Evolutionary conservation across 2,888 invertebrate species (phyloP), one percentile per base, ranked within the genome.

Genomic region (Drosophila lutescens): DNA sequence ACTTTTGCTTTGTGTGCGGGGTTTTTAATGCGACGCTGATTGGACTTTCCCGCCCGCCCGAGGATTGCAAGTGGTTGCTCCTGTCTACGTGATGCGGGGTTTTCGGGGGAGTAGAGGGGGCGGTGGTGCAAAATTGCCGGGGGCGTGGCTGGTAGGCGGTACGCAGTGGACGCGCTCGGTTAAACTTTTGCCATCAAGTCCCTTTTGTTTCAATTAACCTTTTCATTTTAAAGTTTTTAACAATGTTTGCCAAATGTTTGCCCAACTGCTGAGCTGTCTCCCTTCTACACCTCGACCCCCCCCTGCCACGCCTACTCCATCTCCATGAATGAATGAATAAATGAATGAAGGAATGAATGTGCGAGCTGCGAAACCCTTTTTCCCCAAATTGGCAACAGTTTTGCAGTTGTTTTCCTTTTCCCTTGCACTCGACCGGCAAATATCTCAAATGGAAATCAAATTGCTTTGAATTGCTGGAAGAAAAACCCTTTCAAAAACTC

Each of bases 131-230:
- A 32, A 47, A 32, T 15, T 40, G 43, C 10, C 43, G 53, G 2
- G 54, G 71, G 65, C 63, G 76, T 55, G 63, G 46, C 50, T 57
- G 67, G 62, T 76, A 41, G 71, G 67, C 74, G 74, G 51, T 79
- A 79, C 78, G 76, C 81, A 80, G 72, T 79, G 78, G 75, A 69
- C 75, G 78, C 85, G 88, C 87, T 78, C 87, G 76, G 86, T 82
- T 76, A 83, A 80, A 84, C 80, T 85, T 74, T 86, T 79, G 81
- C 77, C 86, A 80, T 76, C 88, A 85, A 85, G 76, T 79, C 76
- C 67, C 80, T 78, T 86, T 86, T 88, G 85, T 86, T 84, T 86
- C 86, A 88, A 88, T 88, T 86, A 88, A 88, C 88, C 84, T 85
- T 85, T 85, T 83, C 77, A 80, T 83, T 88, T 74, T 66, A 83